Evolutionary conservation across 2,113 vertebrate species (phyloP).

Genomic region (Silurus meridionalis): DNA sequence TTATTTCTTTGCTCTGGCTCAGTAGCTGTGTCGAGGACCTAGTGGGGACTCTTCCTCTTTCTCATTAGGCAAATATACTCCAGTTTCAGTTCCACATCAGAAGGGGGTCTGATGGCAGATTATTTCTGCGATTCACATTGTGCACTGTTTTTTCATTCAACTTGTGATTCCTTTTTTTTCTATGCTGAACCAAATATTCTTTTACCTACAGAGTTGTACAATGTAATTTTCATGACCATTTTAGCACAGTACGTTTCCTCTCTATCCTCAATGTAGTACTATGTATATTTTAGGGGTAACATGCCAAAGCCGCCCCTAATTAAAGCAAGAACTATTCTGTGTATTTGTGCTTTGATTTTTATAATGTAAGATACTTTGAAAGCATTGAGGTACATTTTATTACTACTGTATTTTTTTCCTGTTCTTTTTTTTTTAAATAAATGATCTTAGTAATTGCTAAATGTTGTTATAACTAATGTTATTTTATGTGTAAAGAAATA

Average conservation of each 20-base stretch:
- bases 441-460: conserved; percentile 44
- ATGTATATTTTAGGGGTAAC: conserved; percentile 52
- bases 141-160: not conserved
- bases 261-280: conserved; percentile 19
- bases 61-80: not conserved
- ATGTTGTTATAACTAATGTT: not conserved
- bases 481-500: not conserved
- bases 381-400: conserved; percentile 74
- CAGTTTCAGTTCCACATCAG: conserved; percentile 31
- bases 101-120: not conserved
- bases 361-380: conserved; percentile 70
- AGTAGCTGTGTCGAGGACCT: conserved; percentile 1
- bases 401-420: conserved; percentile 51
- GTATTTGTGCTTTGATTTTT: conserved; percentile 76
- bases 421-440: conserved; percentile 62
- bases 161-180: not conserved
- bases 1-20: not conserved
- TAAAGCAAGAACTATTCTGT: conserved; percentile 76
- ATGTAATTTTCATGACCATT: not conserved
- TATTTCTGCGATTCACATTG: not conserved
- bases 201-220: conserved; percentile 9
- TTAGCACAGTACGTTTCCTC: not conserved
- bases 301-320: conserved; percentile 52
- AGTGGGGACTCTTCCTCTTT: conserved; percentile 20
- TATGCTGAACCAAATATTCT: conserved; percentile 31